A percentile compares a stretch with the other conserved stretches of the same genome.
Conservation (phyloP, 37 sponge, comb jelly and placozoan species). For the Agelas oroides region DNA sequence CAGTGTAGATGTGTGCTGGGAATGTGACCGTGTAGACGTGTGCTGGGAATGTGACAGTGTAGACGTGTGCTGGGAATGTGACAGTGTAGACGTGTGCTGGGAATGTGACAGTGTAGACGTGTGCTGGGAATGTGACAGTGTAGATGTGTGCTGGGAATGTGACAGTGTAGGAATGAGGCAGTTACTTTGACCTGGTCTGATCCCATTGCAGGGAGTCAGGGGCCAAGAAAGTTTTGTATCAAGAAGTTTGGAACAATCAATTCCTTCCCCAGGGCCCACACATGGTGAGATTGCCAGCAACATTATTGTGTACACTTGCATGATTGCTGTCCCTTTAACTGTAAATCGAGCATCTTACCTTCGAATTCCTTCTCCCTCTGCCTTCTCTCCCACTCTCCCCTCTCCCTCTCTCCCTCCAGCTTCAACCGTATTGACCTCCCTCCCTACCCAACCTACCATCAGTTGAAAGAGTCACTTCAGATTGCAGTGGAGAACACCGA, state of each 20-base stretch:
- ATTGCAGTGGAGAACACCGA: slow-evolving; percentile 91
- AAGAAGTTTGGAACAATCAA: slow-evolving; percentile 79
- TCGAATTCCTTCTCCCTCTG: background rate
- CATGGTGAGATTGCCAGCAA: slow-evolving; percentile 77
- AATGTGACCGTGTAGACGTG: background rate
- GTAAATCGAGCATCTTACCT: too few species aligned
- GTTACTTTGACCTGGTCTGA: background rate
- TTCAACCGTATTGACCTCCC: slow-evolving; percentile 93
- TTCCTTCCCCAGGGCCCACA: slow-evolving; percentile 93
- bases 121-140: too few species aligned
- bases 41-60: background rate
- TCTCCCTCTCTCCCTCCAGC: slow-evolving; percentile 15
- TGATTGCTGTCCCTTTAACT: too few species aligned
- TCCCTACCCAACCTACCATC: slow-evolving; percentile 81
- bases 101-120: too few species aligned
- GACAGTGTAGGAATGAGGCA: background rate
- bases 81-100: background rate
- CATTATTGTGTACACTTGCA: background rate
- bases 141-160: too few species aligned
- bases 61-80: too few species aligned
- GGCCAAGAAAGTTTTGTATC: slow-evolving; percentile 91
- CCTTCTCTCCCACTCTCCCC: too few species aligned
- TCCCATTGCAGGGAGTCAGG: slow-evolving; percentile 87
- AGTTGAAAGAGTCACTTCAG: slow-evolving; percentile 78
- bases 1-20: slow-evolving; percentile 3